Base-by-base conservation (phyloP, 2,888 invertebrate species). In the Drosophila peninsularis region DNA sequence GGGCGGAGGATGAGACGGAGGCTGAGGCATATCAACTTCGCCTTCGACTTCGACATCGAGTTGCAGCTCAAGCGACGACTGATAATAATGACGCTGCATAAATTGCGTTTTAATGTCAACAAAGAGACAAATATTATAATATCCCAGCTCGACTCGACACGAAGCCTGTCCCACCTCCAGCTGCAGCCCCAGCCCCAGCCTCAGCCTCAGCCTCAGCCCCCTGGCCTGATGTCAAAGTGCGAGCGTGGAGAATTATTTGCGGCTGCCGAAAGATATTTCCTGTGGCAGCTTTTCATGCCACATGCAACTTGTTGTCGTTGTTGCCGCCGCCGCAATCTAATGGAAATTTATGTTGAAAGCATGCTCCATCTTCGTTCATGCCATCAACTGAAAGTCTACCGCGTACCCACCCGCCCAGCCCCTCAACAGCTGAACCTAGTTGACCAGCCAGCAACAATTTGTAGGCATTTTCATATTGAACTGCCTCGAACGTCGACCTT, bases 21-120 rank as follows among this genome's bases (percentile, higher is more conserved):
- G 9, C 57, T 24, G 24, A 44, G 47, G 17, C 57, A 47, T 14
- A 45, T 42, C 37, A 34, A 41, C 67, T 52, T 49, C 53, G 45
- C 52, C 64, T 41, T 57, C 44, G 19, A 17, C 54, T 65, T 19
- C 42, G 36, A 17, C 49, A 55, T 30, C 62, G 47, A 63, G 53
- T 67, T 67, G 36, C 54, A 61, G 55, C 58, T 62, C 60, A 65
- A 57, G 57, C 60, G 68, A 39, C 42, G 61, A 36, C 78, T 77
- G 71, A 71, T 85, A 76, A 82, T 88, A 85, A 84, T 85, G 86
- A 88, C 86, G 72, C 81, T 83, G 88, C 85, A 85, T 82, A 83
- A 85, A 88, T 85, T 85, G 85, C 88, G 80, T 84, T 84, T 88
- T 88, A 84, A 84, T 88, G 88, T 88, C 85, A 88, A 88, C 85